These are phyloP conservation scores for Eustalomyia histrio DNA, from an alignment of 2,888 invertebrate species.

Conservation along the genomic window DNA sequence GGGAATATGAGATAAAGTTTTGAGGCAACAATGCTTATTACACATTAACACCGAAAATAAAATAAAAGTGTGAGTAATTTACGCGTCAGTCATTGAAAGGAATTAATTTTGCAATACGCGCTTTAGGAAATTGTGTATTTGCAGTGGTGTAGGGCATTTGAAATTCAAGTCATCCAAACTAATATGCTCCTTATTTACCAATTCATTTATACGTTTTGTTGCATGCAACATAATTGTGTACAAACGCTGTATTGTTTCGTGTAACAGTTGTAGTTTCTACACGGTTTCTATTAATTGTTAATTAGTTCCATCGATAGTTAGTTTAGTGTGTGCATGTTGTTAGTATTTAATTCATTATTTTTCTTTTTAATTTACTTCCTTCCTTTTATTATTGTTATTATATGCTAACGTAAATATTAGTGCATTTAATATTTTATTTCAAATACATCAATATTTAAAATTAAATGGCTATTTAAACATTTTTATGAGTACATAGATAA, in stretches of 20 bases:
- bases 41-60: neutral
- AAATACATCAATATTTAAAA: conserved; percentile 20
- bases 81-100: neutral
- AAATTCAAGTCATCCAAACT: neutral
- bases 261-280: neutral
- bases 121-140: neutral
- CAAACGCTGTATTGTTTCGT: neutral
- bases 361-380: conserved; percentile 58
- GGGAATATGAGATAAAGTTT: no score
- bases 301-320: conserved; percentile 65
- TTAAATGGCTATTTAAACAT: conserved; percentile 43
- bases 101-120: neutral
- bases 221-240: neutral
- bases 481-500: neutral
- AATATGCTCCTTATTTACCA: neutral
- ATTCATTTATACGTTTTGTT: neutral
- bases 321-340: conserved; percentile 69
- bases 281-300: conserved; percentile 42
- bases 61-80: neutral
- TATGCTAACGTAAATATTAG: neutral
- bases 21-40: no score
- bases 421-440: neutral
- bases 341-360: conserved; percentile 45
- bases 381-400: conserved; percentile 45
- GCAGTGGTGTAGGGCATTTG: neutral